Evolutionary conservation across 2,113 vertebrate genomes (phyloP).

Genomic region (Seriola aureovittata): DNA sequence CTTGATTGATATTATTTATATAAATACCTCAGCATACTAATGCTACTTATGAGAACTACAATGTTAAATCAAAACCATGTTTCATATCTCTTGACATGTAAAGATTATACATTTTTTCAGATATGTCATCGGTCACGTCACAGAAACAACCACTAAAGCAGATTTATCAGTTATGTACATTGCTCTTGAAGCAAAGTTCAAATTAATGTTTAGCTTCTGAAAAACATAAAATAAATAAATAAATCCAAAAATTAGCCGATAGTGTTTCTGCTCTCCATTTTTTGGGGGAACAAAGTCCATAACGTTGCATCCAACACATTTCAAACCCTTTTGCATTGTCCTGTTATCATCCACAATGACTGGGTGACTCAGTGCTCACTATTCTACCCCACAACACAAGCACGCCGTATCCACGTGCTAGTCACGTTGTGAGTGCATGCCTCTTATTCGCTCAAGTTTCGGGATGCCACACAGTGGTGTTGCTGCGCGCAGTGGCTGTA

Average conservation of each 20-base stretch:
- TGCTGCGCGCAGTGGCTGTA: not conserved
- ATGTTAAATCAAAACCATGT: not conserved
- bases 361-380: conserved; percentile 25
- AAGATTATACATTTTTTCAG: too few relatives aligned
- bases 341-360: not conserved
- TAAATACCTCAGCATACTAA: not conserved
- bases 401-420: conserved; percentile 30
- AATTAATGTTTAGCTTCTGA: not conserved
- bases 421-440: conserved; percentile 28
- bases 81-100: too few relatives aligned
- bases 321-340: not conserved
- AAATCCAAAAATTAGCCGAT: not conserved
- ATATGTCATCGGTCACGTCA: too few relatives aligned
- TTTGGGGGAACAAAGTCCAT: not conserved
- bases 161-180: too few relatives aligned
- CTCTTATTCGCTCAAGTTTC: conserved; percentile 31
- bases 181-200: not conserved
- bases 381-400: conserved; percentile 46
- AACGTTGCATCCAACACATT: not conserved
- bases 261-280: not conserved
- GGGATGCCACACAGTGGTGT: conserved; percentile 16
- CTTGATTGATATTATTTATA: not conserved
- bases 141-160: too few relatives aligned
- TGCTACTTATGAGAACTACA: not conserved
- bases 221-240: not conserved